Evolutionary conservation across 2,113 vertebrate genomes (phyloP).

Genomic region (Engraulis encrasicolus): DNA sequence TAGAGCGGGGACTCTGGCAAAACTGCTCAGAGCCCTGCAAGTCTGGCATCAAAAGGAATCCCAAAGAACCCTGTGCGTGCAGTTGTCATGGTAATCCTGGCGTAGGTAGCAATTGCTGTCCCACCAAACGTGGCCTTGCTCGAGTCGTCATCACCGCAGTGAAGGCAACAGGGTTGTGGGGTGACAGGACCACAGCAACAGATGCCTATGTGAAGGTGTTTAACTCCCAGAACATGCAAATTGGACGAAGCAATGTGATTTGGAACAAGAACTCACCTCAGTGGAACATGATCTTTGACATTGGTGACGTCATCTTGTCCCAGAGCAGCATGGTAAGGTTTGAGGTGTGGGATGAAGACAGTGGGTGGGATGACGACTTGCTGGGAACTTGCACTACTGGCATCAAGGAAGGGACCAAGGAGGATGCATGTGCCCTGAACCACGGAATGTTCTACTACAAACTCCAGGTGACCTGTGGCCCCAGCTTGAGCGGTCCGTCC

Average conservation of each 20-base stretch:
- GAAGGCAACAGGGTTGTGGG: constrained; percentile 69
- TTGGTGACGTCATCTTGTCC: constrained; percentile 60
- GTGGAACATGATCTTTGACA: constrained; percentile 67
- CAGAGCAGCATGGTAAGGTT: constrained; percentile 58
- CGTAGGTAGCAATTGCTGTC: constrained; percentile 79
- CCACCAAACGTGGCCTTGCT: constrained; percentile 72
- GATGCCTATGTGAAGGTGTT: constrained; percentile 81
- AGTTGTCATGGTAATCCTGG: constrained; percentile 63
- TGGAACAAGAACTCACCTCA: constrained; percentile 73
- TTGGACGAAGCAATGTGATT: constrained; percentile 58
- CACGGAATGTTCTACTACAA: constrained; percentile 72
- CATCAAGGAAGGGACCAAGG: constrained; percentile 49
- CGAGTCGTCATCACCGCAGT: constrained; percentile 69
- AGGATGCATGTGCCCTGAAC: constrained; percentile 67
- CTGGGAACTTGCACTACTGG: constrained; percentile 71
- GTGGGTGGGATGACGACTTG: constrained; percentile 77
- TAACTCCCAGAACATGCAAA: neutral
- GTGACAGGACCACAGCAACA: constrained; percentile 67
- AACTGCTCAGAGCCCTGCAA: constrained; percentile 70
- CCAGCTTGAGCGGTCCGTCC: constrained; percentile 65
- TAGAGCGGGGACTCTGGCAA: constrained; percentile 69
- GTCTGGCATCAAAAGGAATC: constrained; percentile 61
- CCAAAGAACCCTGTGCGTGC: constrained; percentile 73
- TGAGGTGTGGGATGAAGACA: constrained; percentile 85
- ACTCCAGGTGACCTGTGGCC: constrained; percentile 65